Evolutionary conservation across 2,113 vertebrate species (phyloP).

Genomic region (Clarias macrocephalus): DNA sequence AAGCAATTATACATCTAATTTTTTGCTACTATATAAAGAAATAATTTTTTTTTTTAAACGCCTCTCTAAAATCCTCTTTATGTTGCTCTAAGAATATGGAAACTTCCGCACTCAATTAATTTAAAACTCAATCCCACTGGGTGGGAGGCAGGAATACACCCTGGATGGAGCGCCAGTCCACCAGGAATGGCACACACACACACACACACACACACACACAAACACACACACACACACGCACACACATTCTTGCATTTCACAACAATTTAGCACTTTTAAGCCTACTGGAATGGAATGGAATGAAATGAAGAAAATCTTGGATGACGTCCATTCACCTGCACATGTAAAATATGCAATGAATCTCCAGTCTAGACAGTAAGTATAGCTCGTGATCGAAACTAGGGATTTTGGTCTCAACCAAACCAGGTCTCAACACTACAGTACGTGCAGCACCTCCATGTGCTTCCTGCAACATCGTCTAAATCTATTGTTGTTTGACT

Average conservation of each 20-base stretch:
- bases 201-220: background rate
- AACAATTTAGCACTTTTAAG: background rate
- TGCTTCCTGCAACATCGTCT: background rate
- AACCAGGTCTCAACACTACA: background rate
- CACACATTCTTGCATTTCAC: background rate
- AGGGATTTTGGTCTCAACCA: background rate
- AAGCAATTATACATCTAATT: too few species aligned
- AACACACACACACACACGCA: background rate
- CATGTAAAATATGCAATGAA: background rate
- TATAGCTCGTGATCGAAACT: background rate
- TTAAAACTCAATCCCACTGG: background rate
- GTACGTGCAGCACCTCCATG: background rate
- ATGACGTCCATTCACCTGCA: background rate
- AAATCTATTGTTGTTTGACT: background rate
- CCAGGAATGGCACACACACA: background rate
- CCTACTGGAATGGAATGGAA: background rate
- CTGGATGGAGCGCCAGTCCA: background rate
- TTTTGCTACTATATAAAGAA: background rate
- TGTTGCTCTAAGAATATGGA: background rate
- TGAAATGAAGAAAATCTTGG: background rate
- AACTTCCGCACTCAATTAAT: background rate
- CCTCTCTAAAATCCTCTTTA: too few species aligned
- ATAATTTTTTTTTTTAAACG: too few species aligned
- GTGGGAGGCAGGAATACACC: background rate
- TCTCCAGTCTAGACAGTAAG: background rate